A percentile compares a stretch with the other conserved stretches of the same genome.
Conservation (phyloP, 1,140 invertebrate genomes). For the Cydia pomonella region DNA sequence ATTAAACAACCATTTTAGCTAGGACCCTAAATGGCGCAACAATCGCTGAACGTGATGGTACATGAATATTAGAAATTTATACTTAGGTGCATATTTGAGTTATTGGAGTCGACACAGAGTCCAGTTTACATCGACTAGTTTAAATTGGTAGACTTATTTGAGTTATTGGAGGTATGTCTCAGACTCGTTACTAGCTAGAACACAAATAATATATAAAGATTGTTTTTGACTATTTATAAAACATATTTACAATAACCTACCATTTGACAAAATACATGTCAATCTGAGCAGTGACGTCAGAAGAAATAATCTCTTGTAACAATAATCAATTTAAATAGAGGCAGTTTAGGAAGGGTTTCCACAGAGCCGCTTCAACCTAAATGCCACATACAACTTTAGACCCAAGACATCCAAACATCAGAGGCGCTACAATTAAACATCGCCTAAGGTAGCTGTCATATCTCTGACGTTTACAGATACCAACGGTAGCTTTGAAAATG, state of each 20-base stretch:
- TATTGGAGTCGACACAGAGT: too few species aligned
- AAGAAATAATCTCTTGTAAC: constrained; percentile 26
- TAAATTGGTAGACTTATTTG: constrained; percentile 6
- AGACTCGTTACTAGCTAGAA: not conserved
- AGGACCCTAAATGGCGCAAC: too few species aligned
- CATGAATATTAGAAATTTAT: not conserved
- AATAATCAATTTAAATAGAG: constrained; percentile 25
- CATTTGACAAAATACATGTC: not conserved
- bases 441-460: not conserved
- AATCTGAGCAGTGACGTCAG: not conserved
- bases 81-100: too few species aligned
- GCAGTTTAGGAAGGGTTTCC: constrained; percentile 6
- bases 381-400: not conserved
- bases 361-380: constrained; percentile 9
- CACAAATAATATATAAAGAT: too few species aligned
- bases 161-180: constrained; percentile 2
- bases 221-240: not conserved
- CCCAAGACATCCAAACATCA: not conserved
- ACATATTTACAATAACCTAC: not conserved
- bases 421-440: not conserved
- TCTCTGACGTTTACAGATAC: not conserved
- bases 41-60: not conserved
- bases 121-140: constrained; percentile 4
- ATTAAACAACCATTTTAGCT: too few species aligned
- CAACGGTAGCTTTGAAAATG: not conserved